Conservation (phyloP, 1,140 invertebrate species). For the Batillaria attramentaria region DNA sequence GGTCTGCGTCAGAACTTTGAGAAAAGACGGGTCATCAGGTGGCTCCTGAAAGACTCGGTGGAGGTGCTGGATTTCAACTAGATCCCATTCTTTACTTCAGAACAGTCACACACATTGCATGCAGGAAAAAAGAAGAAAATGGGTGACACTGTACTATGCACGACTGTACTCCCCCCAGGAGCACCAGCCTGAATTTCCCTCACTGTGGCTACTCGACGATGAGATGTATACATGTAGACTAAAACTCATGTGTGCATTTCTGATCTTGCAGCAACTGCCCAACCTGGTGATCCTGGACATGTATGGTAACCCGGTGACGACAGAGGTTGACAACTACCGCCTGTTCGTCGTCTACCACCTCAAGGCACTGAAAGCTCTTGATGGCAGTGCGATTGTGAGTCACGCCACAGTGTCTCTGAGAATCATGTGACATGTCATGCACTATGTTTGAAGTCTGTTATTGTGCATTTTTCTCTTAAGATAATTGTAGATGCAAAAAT, state of each 20-base stretch:
- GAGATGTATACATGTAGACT: neutral
- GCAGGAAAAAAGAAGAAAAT: neutral
- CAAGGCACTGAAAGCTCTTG: conserved; percentile 67
- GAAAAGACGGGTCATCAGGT: no score
- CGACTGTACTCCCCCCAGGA: no score
- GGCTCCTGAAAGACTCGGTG: no score
- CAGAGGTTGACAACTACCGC: conserved; percentile 68
- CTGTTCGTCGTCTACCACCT: conserved; percentile 72
- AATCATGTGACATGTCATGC: no score
- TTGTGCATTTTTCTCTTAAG: no score
- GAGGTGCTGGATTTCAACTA: neutral
- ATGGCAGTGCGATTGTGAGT: conserved; percentile 70
- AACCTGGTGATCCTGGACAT: conserved; percentile 70
- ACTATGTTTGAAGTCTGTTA: no score
- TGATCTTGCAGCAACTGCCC: conserved; percentile 54
- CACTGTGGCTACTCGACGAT: no score
- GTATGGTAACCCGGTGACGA: conserved; percentile 68
- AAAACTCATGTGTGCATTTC: conserved; percentile 1
- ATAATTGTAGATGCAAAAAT: no score
- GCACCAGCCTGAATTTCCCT: no score
- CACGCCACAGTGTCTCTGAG: no score
- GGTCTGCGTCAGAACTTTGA: no score
- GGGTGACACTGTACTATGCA: no score
- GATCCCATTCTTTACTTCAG: neutral
- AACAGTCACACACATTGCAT: neutral